Percentiles rank a stretch among this genome's conserved stretches.
phyloP scores from a whole-genome alignment of 2,113 vertebrate species.

The Tonatia bakeri region DNA sequence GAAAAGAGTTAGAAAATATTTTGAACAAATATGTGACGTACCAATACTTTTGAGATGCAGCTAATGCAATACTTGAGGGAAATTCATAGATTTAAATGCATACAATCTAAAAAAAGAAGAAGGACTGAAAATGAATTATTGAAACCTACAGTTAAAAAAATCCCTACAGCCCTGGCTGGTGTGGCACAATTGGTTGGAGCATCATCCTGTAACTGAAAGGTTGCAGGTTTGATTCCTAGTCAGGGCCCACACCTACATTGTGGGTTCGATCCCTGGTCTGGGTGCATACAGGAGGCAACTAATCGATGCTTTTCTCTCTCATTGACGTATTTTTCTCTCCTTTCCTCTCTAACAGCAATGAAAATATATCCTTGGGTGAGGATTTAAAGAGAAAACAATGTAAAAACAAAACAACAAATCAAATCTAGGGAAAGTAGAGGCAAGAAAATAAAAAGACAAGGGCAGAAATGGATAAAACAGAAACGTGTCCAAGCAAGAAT shows the following conservation, averaged over 20 bases:
- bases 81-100: background rate
- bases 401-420: background rate
- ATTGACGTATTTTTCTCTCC: background rate
- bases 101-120: background rate
- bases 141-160: background rate
- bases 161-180: no score
- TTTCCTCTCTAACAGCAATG: background rate
- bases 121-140: background rate
- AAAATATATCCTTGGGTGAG: no score
- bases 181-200: no score
- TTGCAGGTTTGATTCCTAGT: no score
- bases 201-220: no score
- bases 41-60: background rate
- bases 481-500: background rate
- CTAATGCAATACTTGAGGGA: background rate
- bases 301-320: no score
- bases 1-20: background rate
- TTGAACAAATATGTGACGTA: background rate
- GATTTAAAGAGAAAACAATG: background rate
- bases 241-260: no score
- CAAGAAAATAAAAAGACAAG: background rate
- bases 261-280: no score
- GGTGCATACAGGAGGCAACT: no score
- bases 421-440: background rate
- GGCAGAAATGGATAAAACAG: background rate